phyloP scores from a whole-genome alignment of 2,888 invertebrate genomes.

The Cryptosula pallasiana region DNA sequence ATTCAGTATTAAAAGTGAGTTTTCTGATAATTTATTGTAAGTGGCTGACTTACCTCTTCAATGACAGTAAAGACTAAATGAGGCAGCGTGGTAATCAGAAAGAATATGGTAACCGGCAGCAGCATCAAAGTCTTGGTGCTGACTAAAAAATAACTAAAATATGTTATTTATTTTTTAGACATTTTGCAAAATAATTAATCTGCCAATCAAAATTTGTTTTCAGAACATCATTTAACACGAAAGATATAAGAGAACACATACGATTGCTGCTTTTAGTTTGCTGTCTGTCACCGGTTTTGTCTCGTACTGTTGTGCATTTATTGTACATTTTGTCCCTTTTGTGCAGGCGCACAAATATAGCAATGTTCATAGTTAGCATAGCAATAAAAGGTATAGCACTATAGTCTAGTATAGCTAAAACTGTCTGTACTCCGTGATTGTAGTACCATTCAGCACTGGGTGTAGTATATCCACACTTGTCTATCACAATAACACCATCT shows the following conservation, averaged over 20 bases:
- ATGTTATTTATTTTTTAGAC: too few relatives aligned
- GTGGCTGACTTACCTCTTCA: constrained; percentile 12
- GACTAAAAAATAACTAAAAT: not conserved
- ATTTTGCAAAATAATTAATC: too few relatives aligned
- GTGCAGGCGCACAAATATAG: constrained; percentile 12
- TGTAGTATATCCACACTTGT: constrained; percentile 1
- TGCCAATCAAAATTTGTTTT: too few relatives aligned
- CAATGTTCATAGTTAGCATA: constrained; percentile 19
- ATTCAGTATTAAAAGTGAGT: too few relatives aligned
- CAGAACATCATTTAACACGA: too few relatives aligned
- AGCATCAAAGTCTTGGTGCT: constrained; percentile 24
- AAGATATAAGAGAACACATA: too few relatives aligned
- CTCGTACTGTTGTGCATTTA: not conserved
- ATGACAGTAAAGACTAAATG: not conserved
- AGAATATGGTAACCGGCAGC: constrained; percentile 20
- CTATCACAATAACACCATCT: not conserved
- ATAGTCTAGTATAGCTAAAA: constrained; percentile 5
- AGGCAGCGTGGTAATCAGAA: constrained; percentile 23
- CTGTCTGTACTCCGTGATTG: not conserved
- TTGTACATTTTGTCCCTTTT: constrained; percentile 16
- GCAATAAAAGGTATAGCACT: constrained; percentile 12
- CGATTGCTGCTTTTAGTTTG: not conserved
- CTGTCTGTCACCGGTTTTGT: too few relatives aligned
- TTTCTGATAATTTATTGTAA: too few relatives aligned
- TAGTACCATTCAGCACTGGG: not conserved